phyloP scores from a whole-genome alignment of 64 coral and sea anemone genomes.

The Exaiptasia diaphana region DNA sequence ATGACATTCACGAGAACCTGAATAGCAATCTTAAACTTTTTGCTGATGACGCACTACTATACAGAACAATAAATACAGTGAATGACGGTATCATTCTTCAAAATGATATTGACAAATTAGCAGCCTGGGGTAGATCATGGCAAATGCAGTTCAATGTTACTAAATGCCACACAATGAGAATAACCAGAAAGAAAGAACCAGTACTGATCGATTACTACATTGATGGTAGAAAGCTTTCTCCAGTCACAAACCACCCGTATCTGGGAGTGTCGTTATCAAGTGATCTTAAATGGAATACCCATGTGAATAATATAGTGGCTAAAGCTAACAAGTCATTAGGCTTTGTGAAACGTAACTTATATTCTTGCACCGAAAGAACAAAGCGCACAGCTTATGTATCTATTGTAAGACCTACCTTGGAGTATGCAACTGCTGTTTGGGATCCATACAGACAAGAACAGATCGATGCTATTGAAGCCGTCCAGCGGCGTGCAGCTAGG shows the following conservation, averaged over 20 bases:
- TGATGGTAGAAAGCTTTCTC: background rate
- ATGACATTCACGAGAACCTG: conserved; percentile 8
- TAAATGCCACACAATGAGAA: conserved; percentile 28
- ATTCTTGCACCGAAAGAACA: background rate
- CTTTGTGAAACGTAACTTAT: conserved; percentile 16
- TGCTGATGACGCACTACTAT: conserved; percentile 20
- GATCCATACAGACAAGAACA: background rate
- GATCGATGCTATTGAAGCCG: conserved; percentile 18
- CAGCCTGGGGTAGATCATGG: background rate
- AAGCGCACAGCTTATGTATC: background rate
- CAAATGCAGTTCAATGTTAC: conserved; percentile 31
- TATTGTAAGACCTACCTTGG: background rate
- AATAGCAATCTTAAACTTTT: conserved; percentile 12
- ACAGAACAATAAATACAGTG: background rate
- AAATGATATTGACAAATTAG: conserved; percentile 20
- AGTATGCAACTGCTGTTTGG: background rate
- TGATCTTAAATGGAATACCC: conserved; percentile 10
- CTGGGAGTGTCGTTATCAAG: conserved; percentile 18
- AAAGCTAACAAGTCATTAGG: conserved; percentile 28
- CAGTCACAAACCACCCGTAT: conserved; percentile 25
- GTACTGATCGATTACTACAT: background rate
- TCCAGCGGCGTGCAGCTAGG: conserved; percentile 26
- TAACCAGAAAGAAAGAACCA: conserved; percentile 24
- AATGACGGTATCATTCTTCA: background rate
- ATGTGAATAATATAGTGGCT: background rate